These are phyloP conservation scores for Ahaetulla prasina DNA, from an alignment of 2,113 vertebrate genomes.

Conservation along the genomic window DNA sequence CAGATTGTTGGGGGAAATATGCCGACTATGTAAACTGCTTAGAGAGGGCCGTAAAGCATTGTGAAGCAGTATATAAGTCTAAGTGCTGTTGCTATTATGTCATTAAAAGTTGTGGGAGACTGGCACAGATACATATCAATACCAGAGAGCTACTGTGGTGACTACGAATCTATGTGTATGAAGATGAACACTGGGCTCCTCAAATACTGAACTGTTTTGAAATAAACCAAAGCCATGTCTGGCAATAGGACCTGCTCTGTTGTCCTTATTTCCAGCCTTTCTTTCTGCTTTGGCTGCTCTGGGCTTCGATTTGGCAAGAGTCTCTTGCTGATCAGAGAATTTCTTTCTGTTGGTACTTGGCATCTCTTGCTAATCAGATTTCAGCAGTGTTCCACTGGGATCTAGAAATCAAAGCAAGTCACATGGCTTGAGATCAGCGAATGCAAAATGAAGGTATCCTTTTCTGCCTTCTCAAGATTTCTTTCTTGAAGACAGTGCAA, in stretches of 20 bases:
- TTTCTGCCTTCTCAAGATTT: background rate
- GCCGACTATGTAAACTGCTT: background rate
- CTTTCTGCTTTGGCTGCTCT: conserved; percentile 15
- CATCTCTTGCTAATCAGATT: conserved; percentile 16
- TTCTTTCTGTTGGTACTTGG: conserved; percentile 44
- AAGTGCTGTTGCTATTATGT: background rate
- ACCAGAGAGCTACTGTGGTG: background rate
- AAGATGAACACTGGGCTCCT: background rate
- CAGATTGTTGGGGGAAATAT: background rate
- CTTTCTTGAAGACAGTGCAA: conserved; percentile 5
- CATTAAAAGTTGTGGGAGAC: background rate
- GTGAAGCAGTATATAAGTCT: no score
- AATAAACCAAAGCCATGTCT: conserved; percentile 23
- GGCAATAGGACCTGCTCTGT: background rate
- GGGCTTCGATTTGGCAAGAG: conserved; percentile 42
- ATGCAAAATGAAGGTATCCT: background rate
- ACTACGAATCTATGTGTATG: background rate
- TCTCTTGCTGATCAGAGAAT: background rate
- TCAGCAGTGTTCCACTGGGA: conserved; percentile 4
- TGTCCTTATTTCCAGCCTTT: conserved; percentile 17
- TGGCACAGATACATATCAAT: background rate
- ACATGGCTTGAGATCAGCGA: conserved; percentile 17
- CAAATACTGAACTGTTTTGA: conserved; percentile 33
- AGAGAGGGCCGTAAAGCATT: background rate
- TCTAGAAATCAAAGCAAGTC: conserved; percentile 17